Conservation (phyloP, 2,888 invertebrate genomes). For the Leptinotarsa peninsularis region DNA sequence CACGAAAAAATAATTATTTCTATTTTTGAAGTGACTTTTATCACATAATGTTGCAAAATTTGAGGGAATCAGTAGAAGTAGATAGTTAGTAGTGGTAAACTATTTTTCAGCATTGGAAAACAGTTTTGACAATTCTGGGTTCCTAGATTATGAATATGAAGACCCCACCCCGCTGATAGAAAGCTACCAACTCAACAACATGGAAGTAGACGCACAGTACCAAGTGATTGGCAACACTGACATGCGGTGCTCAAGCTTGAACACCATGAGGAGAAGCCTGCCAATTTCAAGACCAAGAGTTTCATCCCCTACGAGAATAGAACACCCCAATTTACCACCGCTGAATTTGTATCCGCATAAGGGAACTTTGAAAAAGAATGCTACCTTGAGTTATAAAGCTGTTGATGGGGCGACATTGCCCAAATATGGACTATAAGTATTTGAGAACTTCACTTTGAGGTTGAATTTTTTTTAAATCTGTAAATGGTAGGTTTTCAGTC, state of each 20-base stretch:
- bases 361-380: slow-evolving; percentile 54
- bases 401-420: slow-evolving; percentile 57
- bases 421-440: slow-evolving; percentile 57
- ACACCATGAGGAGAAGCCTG: slow-evolving; percentile 66
- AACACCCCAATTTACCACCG: slow-evolving; percentile 84
- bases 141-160: slow-evolving; percentile 85
- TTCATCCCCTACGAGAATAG: slow-evolving; percentile 84
- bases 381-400: slow-evolving; percentile 54
- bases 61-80: slow-evolving; percentile 31
- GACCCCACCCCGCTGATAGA: slow-evolving; percentile 83
- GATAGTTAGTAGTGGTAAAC: slow-evolving; percentile 33
- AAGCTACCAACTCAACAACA: slow-evolving; percentile 75
- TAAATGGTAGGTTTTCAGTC: no score
- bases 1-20: no score
- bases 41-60: background rate
- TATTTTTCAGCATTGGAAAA: slow-evolving; percentile 47
- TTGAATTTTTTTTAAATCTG: background rate
- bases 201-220: slow-evolving; percentile 69
- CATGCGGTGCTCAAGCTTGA: slow-evolving; percentile 65
- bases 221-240: slow-evolving; percentile 61
- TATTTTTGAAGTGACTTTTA: no score
- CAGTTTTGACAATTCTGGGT: slow-evolving; percentile 78
- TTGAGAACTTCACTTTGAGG: background rate
- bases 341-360: slow-evolving; percentile 74
- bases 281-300: slow-evolving; percentile 73